Base-by-base conservation (phyloP, 2,888 invertebrate genomes). In the Melangyna quadrimaculata region DNA sequence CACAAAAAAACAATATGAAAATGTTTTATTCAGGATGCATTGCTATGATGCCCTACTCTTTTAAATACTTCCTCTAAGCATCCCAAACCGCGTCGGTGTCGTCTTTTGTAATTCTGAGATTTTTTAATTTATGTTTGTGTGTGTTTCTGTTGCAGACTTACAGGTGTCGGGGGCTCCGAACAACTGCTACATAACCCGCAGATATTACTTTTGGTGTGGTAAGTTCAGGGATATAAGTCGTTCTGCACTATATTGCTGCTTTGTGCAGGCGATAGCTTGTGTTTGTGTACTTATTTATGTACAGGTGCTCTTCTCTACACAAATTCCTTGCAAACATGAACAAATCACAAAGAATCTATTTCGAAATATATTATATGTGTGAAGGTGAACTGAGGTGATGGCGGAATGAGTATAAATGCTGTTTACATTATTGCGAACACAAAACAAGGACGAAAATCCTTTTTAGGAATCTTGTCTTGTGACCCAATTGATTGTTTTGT, bases 151-250 rank as follows among this genome's bases (percentile, higher is more conserved):
- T 14, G 37, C 22, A 59, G 35, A 37, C 59, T 37, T 37, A 67
- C 67, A 67, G 67, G 67, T 67, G 67, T 67, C 24, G 48, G n/a
- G 35, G n/a, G 35, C 51, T 19, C n/a, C 24, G 51, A 48, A 35
- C 10, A 24, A 32, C 51, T 45, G 12, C 59, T 70, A 43, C 35
- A 63, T 19, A 35, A 37, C 59, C 71, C 67, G 32, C 51, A 32
- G 48, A 59, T 48, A 65, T 65, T 74, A 70, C 69, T 63, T 75
- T 57, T 48, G 70, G 32, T 59, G 65, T 53, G 57, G 65, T 57
- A 77, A 75, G 77, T 71, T 77, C 77, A 75, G 59, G 81, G 75
- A 77, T 74, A 69, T 55, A 45, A 40, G 55, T 72, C 55, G n/a
- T n/a, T 57, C n/a, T 78, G 61, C 12, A 17, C 37, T 35, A n/a